These are phyloP conservation scores for Epistrophella euchroma DNA, from an alignment of 2,888 invertebrate species.

Conservation along the genomic window DNA sequence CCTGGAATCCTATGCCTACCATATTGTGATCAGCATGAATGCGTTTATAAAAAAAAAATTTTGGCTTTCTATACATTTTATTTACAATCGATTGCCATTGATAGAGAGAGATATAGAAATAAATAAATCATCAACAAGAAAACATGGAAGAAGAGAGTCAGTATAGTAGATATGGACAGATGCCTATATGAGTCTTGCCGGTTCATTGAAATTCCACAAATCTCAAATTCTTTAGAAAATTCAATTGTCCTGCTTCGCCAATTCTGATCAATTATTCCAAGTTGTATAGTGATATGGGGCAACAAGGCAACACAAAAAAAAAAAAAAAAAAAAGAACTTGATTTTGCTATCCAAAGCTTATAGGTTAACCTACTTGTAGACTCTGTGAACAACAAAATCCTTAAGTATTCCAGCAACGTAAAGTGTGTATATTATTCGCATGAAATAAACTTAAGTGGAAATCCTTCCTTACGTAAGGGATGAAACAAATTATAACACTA, in stretches of 20 bases:
- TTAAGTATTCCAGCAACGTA: constrained; percentile 66
- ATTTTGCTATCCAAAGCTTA: constrained; percentile 35
- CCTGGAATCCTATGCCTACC: too few relatives aligned
- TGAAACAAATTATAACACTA: constrained; percentile 22
- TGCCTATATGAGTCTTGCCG: constrained; percentile 23
- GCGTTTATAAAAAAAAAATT: constrained; percentile 16
- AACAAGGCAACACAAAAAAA: not conserved
- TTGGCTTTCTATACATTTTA: not conserved
- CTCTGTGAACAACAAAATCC: constrained; percentile 40
- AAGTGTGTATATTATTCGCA: constrained; percentile 66
- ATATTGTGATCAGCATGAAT: constrained; percentile 1
- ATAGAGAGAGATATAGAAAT: constrained; percentile 24
- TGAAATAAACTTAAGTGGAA: constrained; percentile 70
- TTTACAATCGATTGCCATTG: constrained; percentile 32
- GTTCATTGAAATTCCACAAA: constrained; percentile 62
- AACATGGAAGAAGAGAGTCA: not conserved
- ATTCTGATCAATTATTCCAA: constrained; percentile 63
- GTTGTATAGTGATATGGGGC: constrained; percentile 31
- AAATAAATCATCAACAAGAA: constrained; percentile 55
- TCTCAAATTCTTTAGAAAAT: constrained; percentile 47
- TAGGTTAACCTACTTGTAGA: constrained; percentile 4
- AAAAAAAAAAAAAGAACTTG: constrained; percentile 2
- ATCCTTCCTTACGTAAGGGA: constrained; percentile 37
- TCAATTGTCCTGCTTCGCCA: constrained; percentile 63
- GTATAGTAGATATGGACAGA: not conserved